Percentiles rank a stretch among this genome's conserved stretches.
Conservation (phyloP, 2,113 vertebrate genomes). For the Ascaphus truei region DNA sequence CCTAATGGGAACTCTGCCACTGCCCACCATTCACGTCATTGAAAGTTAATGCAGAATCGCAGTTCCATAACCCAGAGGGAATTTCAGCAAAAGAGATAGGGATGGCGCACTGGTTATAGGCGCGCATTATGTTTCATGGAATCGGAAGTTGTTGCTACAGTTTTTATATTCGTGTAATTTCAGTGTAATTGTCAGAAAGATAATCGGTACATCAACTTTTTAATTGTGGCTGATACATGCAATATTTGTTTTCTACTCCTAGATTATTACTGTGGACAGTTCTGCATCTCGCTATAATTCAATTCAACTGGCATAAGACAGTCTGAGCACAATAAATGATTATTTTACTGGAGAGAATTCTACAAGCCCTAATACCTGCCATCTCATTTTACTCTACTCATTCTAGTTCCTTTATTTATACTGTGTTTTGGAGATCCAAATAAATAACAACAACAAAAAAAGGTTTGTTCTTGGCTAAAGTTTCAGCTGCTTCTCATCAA, state of each 20-base stretch:
- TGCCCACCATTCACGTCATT: too few relatives aligned
- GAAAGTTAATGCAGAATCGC: too few relatives aligned
- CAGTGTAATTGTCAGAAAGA: too few relatives aligned
- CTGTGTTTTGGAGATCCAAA: constrained; percentile 7
- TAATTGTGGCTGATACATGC: too few relatives aligned
- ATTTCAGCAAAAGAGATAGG: too few relatives aligned
- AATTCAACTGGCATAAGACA: not conserved
- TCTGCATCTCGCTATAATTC: constrained; percentile 9
- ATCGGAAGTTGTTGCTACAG: too few relatives aligned
- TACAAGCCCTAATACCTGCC: not conserved
- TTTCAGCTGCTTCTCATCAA: not conserved
- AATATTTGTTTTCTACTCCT: not conserved
- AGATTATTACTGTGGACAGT: not conserved
- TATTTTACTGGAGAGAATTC: constrained; percentile 13
- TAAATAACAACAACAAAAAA: not conserved
- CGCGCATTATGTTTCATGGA: too few relatives aligned
- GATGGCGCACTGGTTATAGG: too few relatives aligned
- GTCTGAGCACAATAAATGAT: constrained; percentile 4
- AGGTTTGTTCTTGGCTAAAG: constrained; percentile 12
- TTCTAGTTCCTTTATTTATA: constrained; percentile 13
- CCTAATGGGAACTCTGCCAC: too few relatives aligned
- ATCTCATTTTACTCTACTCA: not conserved
- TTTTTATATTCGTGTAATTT: too few relatives aligned
- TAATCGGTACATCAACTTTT: too few relatives aligned
- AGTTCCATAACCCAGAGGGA: too few relatives aligned